A percentile compares a stretch with the other conserved stretches of the same genome.
Evolutionary conservation across 2,113 vertebrate species (phyloP).

Genomic region (Lota lota): DNA sequence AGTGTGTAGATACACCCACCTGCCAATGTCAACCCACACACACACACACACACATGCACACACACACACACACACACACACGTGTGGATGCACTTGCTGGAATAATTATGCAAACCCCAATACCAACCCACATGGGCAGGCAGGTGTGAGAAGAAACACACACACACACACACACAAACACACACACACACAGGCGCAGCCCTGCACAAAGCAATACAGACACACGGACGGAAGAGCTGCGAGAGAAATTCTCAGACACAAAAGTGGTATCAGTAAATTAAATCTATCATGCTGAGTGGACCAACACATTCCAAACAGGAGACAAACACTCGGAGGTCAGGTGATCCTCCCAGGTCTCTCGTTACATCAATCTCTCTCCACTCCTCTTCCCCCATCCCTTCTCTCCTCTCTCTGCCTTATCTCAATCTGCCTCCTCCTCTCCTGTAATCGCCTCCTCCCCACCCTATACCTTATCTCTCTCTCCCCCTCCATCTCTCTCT

Average conservation of each 20-base stretch:
- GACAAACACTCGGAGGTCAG: conserved; percentile 63
- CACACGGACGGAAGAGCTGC: neutral
- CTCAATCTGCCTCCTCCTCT: conserved; percentile 46
- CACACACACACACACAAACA: neutral
- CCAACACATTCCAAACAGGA: conserved; percentile 59
- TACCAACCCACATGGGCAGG: neutral
- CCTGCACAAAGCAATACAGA: neutral
- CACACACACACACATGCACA: neutral
- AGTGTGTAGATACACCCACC: neutral
- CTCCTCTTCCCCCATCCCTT: conserved; percentile 36
- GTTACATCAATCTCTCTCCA: conserved; percentile 46
- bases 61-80: conserved; percentile 4
- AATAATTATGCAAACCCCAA: neutral
- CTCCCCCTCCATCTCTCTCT: conserved; percentile 36
- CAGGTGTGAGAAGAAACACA: neutral
- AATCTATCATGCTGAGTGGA: conserved; percentile 65
- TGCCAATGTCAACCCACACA: neutral
- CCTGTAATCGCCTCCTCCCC: conserved; percentile 34
- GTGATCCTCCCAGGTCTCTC: conserved; percentile 51
- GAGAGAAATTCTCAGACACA: conserved; percentile 49
- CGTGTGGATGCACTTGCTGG: neutral
- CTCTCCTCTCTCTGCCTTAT: conserved; percentile 34
- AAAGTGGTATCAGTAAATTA: conserved; percentile 65
- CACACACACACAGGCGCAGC: conserved; percentile 3
- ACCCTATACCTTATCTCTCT: conserved; percentile 56